Evolutionary conservation across 2,797 vertebrate species (phyloP).

Genomic region (Graptemys geographica): DNA sequence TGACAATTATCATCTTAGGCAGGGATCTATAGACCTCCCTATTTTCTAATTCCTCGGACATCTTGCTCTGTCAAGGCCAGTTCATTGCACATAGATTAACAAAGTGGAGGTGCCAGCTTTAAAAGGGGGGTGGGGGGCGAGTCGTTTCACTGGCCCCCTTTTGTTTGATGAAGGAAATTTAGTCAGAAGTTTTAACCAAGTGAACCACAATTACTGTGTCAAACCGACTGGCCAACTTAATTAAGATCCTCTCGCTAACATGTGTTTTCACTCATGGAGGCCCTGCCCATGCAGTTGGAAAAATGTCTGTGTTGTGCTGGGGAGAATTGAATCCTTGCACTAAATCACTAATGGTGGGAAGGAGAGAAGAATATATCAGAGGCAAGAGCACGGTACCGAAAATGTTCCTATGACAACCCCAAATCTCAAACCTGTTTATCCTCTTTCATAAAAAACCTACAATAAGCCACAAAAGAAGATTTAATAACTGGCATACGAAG

Average conservation of each 20-base stretch:
- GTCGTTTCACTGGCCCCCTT: background rate
- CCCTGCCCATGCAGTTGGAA: background rate
- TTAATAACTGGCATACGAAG: background rate
- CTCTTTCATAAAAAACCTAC: conserved; percentile 76
- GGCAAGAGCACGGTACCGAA: background rate
- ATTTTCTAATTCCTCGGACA: background rate
- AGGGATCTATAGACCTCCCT: background rate
- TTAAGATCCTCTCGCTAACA: background rate
- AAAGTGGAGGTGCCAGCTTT: background rate
- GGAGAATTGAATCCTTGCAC: background rate
- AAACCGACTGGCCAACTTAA: background rate
- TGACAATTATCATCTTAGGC: background rate
- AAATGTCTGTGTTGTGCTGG: accelerated
- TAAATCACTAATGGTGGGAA: background rate
- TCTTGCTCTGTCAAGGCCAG: background rate
- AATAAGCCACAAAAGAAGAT: conserved; percentile 55
- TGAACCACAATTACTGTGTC: background rate
- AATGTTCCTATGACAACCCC: conserved; percentile 83
- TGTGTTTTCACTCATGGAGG: accelerated
- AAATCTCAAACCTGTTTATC: conserved; percentile 70
- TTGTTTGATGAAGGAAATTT: background rate
- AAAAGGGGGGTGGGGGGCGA: background rate
- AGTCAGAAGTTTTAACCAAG: background rate
- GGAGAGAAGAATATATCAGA: background rate
- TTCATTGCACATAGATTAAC: background rate